Evolutionary conservation across 2,113 vertebrate genomes (phyloP).

Genomic region (Neodontobutis hainanensis): DNA sequence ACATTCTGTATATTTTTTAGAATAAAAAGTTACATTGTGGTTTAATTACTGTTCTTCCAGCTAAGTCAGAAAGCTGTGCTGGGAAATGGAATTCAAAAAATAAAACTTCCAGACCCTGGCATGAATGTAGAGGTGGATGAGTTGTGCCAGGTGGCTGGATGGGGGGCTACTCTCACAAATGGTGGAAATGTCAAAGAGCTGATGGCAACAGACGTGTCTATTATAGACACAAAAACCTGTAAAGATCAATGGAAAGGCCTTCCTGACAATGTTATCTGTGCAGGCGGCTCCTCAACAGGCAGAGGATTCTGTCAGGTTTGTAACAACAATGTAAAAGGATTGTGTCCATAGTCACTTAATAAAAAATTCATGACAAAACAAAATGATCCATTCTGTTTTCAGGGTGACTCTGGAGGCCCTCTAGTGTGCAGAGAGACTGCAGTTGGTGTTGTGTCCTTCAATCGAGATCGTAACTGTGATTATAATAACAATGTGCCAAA

Average conservation of each 20-base stretch:
- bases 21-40: no score
- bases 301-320: conserved; percentile 58
- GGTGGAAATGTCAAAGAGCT: neutral
- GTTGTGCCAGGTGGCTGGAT: conserved; percentile 66
- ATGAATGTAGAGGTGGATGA: neutral
- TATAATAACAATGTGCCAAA: conserved; percentile 60
- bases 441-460: conserved; percentile 82
- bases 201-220: no score
- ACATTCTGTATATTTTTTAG: no score
- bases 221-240: conserved; percentile 18
- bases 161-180: conserved; percentile 14
- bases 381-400: conserved; percentile 3
- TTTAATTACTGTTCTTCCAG: conserved; percentile 21
- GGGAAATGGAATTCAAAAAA: neutral
- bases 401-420: conserved; percentile 88
- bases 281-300: conserved; percentile 43
- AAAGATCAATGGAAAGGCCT: fast-evolving
- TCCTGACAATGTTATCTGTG: conserved; percentile 47
- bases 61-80: conserved; percentile 7
- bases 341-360: neutral
- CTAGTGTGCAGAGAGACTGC: conserved; percentile 75
- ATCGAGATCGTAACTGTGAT: fast-evolving
- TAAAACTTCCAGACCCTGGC: conserved; percentile 3
- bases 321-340: neutral
- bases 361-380: neutral